These are phyloP conservation scores for Osmerus mordax DNA, from an alignment of 2,113 vertebrate species.

Conservation along the genomic window DNA sequence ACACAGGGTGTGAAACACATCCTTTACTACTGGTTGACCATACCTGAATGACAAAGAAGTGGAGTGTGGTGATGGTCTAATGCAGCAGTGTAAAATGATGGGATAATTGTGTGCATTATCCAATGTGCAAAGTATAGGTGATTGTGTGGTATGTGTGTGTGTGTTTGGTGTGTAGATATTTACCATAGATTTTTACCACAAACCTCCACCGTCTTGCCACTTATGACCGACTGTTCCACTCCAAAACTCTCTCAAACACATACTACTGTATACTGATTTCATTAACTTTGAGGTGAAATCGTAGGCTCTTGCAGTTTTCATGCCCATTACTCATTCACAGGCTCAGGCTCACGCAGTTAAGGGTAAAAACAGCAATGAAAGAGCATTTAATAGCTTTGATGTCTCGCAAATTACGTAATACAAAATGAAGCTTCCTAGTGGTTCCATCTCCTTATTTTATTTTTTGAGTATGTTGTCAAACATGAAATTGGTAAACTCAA, in stretches of 20 bases:
- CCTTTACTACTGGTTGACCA: not conserved
- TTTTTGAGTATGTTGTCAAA: not conserved
- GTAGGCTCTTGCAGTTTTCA: not conserved
- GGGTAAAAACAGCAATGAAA: not conserved
- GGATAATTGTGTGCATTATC: too few relatives aligned
- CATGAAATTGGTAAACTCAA: constrained; percentile 4
- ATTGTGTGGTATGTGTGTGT: too few relatives aligned
- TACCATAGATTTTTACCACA: too few relatives aligned
- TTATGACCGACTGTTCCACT: too few relatives aligned
- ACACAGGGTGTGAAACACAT: not conserved
- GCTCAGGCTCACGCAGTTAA: constrained; percentile 9
- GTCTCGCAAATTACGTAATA: constrained; percentile 14
- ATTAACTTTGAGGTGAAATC: constrained; percentile 17
- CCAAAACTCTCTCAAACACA: too few relatives aligned
- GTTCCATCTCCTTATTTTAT: not conserved
- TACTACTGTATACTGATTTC: too few relatives aligned
- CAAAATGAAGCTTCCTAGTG: not conserved
- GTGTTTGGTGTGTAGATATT: too few relatives aligned
- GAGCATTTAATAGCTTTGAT: constrained; percentile 20
- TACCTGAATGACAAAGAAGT: too few relatives aligned
- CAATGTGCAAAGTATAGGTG: too few relatives aligned
- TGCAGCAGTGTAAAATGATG: too few relatives aligned
- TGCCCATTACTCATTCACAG: constrained; percentile 16
- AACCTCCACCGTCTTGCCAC: too few relatives aligned
- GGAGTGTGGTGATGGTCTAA: too few relatives aligned